Base-by-base conservation (phyloP, 2,888 invertebrate species). In the Adelphocoris suturalis region DNA sequence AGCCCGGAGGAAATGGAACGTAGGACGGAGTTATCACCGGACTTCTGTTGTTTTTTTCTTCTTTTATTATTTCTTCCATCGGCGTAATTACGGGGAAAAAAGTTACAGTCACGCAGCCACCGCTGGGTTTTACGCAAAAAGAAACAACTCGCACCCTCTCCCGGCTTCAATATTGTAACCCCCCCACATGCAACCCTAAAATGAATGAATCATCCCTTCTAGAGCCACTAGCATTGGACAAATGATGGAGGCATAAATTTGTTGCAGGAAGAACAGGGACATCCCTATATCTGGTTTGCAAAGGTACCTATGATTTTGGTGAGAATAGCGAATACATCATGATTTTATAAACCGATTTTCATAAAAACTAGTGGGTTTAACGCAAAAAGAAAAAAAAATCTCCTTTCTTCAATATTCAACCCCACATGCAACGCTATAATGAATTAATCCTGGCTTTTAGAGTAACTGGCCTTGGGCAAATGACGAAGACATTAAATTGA, bases 1-100 rank as follows among this genome's bases (percentile, higher is more conserved):
- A 28, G 37, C 16, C n/a, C 78, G 37, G 78, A 78, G 78, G 78
- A 78, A 78, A 78, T 78, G 78, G 78, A 78, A 78, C 78, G 47
- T n/a, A 47, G 78, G 28, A 78, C n/a, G 0, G 68, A 75, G 75
- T 37, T 47, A 78, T 47, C 47, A 47, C 47, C 78, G 47, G 78
- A 46, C 78, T 78, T 28, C 47, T 28, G 37, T 78, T 78, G 16
- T 47, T 78, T n/a, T 78, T 47, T 78, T 78, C 0, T 46, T 75
- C 12, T 52, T 47, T 78, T n/a, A 46, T 47, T 78, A 46, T 14
- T 46, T 75, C 12, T 52, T 52, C 52, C 7, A 37, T 37, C 37
- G 52, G 9, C 9, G 23, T 68, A 23, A 68, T 68, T 68, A 68
- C 68, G 68, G 57, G 68, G 19, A 68, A 68, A 19, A 68, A 68